phyloP scores from a whole-genome alignment of 2,888 invertebrate genomes.

The Synanthedon andrenaeformis region DNA sequence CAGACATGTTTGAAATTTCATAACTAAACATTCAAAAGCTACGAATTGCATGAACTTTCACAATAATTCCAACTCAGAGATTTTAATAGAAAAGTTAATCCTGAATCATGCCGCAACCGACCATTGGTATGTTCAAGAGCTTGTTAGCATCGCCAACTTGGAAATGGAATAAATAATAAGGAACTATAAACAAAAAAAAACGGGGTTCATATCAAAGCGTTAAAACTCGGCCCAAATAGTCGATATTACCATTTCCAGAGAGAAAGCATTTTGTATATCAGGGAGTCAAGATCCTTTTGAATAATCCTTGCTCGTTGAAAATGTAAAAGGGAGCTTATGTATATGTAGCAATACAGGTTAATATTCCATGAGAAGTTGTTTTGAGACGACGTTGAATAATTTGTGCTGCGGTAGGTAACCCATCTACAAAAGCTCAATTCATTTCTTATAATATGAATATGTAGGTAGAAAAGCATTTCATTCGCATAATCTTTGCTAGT shows the following conservation, averaged over 20 bases:
- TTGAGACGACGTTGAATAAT: conserved; percentile 1
- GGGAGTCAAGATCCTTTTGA: conserved; percentile 4
- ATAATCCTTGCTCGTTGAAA: not conserved
- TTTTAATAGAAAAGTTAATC: conserved; percentile 41
- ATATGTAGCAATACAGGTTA: not conserved
- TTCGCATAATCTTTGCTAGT: too few species aligned
- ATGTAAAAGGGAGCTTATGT: not conserved
- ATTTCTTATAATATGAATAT: not conserved
- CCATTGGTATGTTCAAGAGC: conserved; percentile 40
- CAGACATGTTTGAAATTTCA: too few species aligned
- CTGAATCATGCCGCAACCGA: conserved; percentile 21
- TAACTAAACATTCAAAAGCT: too few species aligned
- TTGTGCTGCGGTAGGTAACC: not conserved
- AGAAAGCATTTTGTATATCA: conserved; percentile 17
- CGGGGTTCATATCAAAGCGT: conserved; percentile 29
- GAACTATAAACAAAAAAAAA: conserved; percentile 41
- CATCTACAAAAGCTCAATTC: conserved; percentile 5
- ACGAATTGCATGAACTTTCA: conserved; percentile 28
- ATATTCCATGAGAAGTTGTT: not conserved
- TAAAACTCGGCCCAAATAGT: conserved; percentile 28
- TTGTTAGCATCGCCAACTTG: conserved; percentile 35
- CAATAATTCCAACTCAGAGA: conserved; percentile 34
- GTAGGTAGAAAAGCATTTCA: not conserved
- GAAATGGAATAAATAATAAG: conserved; percentile 28
- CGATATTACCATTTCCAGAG: conserved; percentile 32